A percentile compares a stretch with the other conserved stretches of the same genome.
Evolutionary conservation across 2,797 vertebrate genomes (phyloP).

Genomic region (Acanthopagrus latus): DNA sequence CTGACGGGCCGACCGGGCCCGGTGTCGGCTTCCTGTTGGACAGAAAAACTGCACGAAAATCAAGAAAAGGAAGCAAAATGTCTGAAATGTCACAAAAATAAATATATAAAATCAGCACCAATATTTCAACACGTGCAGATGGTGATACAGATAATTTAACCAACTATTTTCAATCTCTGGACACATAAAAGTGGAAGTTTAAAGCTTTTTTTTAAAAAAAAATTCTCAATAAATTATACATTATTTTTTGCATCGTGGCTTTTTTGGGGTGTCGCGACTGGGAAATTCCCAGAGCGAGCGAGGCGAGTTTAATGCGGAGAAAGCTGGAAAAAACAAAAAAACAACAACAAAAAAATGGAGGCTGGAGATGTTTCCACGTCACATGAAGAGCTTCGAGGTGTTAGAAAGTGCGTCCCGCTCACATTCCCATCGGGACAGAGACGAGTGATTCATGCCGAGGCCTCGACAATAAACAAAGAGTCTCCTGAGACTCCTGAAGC

Average conservation of each 20-base stretch:
- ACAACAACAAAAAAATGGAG: not conserved
- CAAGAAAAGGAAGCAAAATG: not conserved
- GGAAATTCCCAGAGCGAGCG: slow-evolving; percentile 61
- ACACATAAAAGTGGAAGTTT: slow-evolving; percentile 26
- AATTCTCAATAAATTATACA: slow-evolving; percentile 46
- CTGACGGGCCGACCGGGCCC: slow-evolving; percentile 41
- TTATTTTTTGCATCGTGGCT: slow-evolving; percentile 45
- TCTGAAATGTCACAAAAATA: not conserved
- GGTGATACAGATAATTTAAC: slow-evolving; percentile 22
- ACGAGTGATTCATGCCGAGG: slow-evolving; percentile 62
- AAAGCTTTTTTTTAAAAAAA: slow-evolving; percentile 25
- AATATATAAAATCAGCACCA: slow-evolving; percentile 1
- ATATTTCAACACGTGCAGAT: slow-evolving; percentile 42
- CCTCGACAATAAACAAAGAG: slow-evolving; percentile 73
- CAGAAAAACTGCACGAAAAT: slow-evolving; percentile 28
- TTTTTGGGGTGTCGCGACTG: slow-evolving; percentile 27
- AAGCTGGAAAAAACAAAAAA: slow-evolving; percentile 17
- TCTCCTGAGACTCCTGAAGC: slow-evolving; percentile 72
- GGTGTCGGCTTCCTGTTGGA: slow-evolving; percentile 62
- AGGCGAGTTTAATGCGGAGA: slow-evolving; percentile 55
- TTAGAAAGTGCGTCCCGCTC: slow-evolving; percentile 56
- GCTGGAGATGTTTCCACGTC: slow-evolving; percentile 51
- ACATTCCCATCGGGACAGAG: slow-evolving; percentile 67
- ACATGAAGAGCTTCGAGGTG: slow-evolving; percentile 64
- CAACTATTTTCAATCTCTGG: slow-evolving; percentile 12